Evolutionary conservation across 2,888 invertebrate genomes (phyloP).

Genomic region (Muscina levida): DNA sequence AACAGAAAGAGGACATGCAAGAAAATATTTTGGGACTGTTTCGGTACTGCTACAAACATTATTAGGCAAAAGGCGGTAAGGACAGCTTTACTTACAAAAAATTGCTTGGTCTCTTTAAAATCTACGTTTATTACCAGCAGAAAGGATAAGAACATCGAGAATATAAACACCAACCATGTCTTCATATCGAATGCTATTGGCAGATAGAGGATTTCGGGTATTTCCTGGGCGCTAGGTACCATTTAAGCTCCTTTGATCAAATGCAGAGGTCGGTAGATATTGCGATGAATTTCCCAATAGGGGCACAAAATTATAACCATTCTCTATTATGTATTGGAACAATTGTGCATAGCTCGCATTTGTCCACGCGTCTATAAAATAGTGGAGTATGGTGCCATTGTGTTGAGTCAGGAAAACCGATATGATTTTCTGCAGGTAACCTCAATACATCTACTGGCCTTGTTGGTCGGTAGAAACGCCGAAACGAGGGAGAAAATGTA

Average conservation of each 20-base stretch:
- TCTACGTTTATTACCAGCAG: not conserved
- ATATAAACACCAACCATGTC: not conserved
- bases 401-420: constrained; percentile 11
- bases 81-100: constrained; percentile 5
- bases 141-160: not conserved
- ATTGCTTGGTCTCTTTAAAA: not conserved
- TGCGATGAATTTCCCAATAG: not conserved
- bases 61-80: constrained; percentile 22
- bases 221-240: constrained; percentile 38
- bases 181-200: constrained; percentile 15
- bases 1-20: constrained; percentile 4
- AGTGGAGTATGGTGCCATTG: constrained; percentile 30
- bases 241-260: constrained; percentile 20
- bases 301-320: no score
- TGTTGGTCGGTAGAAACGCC: constrained; percentile 35
- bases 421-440: constrained; percentile 33
- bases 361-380: constrained; percentile 22
- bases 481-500: constrained; percentile 32
- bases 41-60: constrained; percentile 11
- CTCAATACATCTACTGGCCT: constrained; percentile 8
- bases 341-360: not conserved
- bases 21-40: not conserved
- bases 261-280: constrained; percentile 3
- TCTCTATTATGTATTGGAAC: no score
- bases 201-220: constrained; percentile 30